A percentile compares a stretch with the other conserved stretches of the same genome.
Conservation (phyloP, 1,140 invertebrate genomes). For the Cydia pomonella region DNA sequence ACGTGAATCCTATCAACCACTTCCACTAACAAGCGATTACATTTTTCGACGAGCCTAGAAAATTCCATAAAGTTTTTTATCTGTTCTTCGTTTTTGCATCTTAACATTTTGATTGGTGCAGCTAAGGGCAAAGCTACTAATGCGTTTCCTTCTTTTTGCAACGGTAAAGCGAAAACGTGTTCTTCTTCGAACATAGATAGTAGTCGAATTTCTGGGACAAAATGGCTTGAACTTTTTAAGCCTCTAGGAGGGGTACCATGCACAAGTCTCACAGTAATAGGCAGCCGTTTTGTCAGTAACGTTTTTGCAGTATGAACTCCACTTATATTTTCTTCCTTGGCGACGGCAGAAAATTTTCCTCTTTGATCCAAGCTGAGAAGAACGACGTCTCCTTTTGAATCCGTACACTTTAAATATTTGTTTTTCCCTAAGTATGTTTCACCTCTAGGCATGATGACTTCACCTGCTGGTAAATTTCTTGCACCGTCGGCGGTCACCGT, state of each 20-base stretch:
- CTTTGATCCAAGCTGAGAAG: conserved; percentile 92
- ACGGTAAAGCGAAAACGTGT: conserved; percentile 91
- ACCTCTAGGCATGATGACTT: conserved; percentile 88
- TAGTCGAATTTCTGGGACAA: conserved; percentile 91
- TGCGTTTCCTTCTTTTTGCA: conserved; percentile 89
- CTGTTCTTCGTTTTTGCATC: conserved; percentile 91
- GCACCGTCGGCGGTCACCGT: conserved; percentile 86
- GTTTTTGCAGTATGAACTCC: conserved; percentile 94
- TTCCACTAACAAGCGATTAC: conserved; percentile 88
- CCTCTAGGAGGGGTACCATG: conserved; percentile 91
- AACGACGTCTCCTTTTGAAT: conserved; percentile 91
- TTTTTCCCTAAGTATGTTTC: conserved; percentile 85
- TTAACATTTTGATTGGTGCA: conserved; percentile 91
- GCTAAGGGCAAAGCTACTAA: conserved; percentile 91
- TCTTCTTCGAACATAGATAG: conserved; percentile 92
- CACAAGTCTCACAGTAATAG: conserved; percentile 94
- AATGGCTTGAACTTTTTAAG: conserved; percentile 88
- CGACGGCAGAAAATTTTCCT: conserved; percentile 94
- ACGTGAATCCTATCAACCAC: conserved; percentile 92
- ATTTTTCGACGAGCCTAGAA: conserved; percentile 89
- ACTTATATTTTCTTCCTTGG: conserved; percentile 94
- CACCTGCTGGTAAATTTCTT: conserved; percentile 87
- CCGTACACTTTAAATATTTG: conserved; percentile 92
- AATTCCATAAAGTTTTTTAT: conserved; percentile 91
- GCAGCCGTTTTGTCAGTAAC: conserved; percentile 92